Evolutionary conservation across 2,797 vertebrate genomes (phyloP).

Genomic region (Amblyopsis hoosieri): DNA sequence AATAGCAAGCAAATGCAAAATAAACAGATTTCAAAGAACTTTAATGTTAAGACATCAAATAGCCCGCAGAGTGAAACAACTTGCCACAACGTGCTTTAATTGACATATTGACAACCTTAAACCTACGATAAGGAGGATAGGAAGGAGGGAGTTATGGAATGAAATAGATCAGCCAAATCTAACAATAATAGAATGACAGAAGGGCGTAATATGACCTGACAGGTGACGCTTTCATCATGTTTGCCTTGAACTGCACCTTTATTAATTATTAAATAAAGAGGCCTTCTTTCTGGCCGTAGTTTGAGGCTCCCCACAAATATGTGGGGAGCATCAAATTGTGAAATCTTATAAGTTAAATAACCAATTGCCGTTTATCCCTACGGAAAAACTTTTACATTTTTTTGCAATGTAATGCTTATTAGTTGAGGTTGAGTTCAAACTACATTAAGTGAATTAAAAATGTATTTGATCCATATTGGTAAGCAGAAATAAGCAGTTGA

Average conservation of each 20-base stretch:
- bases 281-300: slow-evolving; percentile 75
- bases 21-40: slow-evolving; percentile 72
- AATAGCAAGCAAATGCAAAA: slow-evolving; percentile 50
- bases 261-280: slow-evolving; percentile 88
- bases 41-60: slow-evolving; percentile 69
- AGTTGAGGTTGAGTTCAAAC: no score
- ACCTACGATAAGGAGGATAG: slow-evolving; percentile 60
- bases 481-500: no score
- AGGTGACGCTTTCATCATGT: slow-evolving; percentile 85
- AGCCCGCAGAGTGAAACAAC: slow-evolving; percentile 49
- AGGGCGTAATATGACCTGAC: slow-evolving; percentile 84
- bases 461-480: no score
- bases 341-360: no score
- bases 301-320: slow-evolving; percentile 81
- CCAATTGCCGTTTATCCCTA: not conserved
- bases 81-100: slow-evolving; percentile 64
- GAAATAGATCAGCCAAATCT: slow-evolving; percentile 65
- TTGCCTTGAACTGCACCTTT: slow-evolving; percentile 83
- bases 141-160: slow-evolving; percentile 37
- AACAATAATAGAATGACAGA: slow-evolving; percentile 66
- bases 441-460: no score
- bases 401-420: no score
- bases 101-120: slow-evolving; percentile 69
- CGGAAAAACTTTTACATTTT: not conserved
- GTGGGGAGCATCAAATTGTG: slow-evolving; percentile 12